Evolutionary conservation across 1,140 invertebrate species (phyloP).

Genomic region (Eupristina koningsbergeri): DNA sequence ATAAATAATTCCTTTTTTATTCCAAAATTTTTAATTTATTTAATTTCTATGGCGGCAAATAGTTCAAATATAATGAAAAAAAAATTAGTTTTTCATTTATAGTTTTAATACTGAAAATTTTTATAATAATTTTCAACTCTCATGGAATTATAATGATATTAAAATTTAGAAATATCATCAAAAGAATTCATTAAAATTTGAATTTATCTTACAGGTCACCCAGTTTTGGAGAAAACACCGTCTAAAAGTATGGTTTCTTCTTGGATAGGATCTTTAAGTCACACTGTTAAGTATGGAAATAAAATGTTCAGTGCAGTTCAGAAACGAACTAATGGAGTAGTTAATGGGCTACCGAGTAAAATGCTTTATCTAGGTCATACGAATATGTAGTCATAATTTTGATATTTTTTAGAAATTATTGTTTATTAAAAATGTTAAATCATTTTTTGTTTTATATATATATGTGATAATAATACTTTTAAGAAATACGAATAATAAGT

Average conservation of each 20-base stretch:
- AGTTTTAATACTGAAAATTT: too few species aligned
- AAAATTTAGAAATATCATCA: too few species aligned
- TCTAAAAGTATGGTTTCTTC: constrained; percentile 73
- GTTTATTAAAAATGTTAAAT: background rate
- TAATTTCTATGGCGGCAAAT: too few species aligned
- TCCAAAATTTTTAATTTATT: too few species aligned
- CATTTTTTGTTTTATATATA: constrained; percentile 15
- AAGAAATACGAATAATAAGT: background rate
- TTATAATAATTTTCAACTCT: too few species aligned
- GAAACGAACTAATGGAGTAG: constrained; percentile 72
- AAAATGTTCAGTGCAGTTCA: constrained; percentile 75
- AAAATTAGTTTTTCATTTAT: too few species aligned
- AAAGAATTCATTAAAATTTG: too few species aligned
- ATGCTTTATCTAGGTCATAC: constrained; percentile 64
- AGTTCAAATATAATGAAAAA: too few species aligned
- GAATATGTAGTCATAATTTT: constrained; percentile 50
- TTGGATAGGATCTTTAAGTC: constrained; percentile 76
- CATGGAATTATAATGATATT: too few species aligned
- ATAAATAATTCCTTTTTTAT: too few species aligned
- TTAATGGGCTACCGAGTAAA: constrained; percentile 68
- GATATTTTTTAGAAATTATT: background rate
- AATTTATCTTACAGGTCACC: constrained; percentile 54
- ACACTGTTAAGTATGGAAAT: constrained; percentile 77
- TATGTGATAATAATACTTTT: constrained; percentile 25
- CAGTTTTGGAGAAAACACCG: constrained; percentile 60